A percentile compares a stretch with the other conserved stretches of the same genome.
phyloP scores from a whole-genome alignment of 2,888 invertebrate species.

The Leucophora obtusa region DNA sequence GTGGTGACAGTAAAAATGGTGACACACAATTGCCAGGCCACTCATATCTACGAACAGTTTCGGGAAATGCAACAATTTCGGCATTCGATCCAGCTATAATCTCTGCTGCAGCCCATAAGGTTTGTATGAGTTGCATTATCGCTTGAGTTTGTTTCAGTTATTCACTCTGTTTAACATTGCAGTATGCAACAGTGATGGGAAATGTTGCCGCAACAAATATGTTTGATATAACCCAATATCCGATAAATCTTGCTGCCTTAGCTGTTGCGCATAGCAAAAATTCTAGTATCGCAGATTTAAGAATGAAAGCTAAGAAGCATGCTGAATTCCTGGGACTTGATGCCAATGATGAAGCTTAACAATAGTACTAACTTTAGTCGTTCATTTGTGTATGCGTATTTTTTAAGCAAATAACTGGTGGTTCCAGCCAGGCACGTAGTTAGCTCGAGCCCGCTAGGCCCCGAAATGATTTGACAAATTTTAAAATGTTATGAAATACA shows the following conservation, averaged over 20 bases:
- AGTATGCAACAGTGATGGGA: slow-evolving; percentile 83
- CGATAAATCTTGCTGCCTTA: slow-evolving; percentile 88
- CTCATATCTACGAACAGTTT: not conserved
- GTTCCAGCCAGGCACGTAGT: no score
- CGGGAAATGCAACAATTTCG: slow-evolving; percentile 82
- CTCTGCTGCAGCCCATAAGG: slow-evolving; percentile 90
- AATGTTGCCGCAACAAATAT: slow-evolving; percentile 79
- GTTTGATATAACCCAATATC: slow-evolving; percentile 82
- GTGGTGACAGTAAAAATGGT: slow-evolving; percentile 70
- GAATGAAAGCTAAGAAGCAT: slow-evolving; percentile 95
- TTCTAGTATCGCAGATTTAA: slow-evolving; percentile 95
- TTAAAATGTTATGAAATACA: no score
- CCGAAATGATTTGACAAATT: no score
- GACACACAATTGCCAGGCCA: slow-evolving; percentile 20
- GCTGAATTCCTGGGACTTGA: slow-evolving; percentile 87
- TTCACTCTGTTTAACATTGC: slow-evolving; percentile 60
- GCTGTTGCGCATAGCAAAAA: slow-evolving; percentile 91
- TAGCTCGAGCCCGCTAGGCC: no score
- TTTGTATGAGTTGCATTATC: slow-evolving; percentile 71
- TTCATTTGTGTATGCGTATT: no score
- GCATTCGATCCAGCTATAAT: slow-evolving; percentile 91
- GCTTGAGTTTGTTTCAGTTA: not conserved
- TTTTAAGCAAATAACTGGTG: no score
- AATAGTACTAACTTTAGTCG: not conserved
- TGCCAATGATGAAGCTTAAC: slow-evolving; percentile 69